Conservation (phyloP, 2,113 vertebrate genomes). For the Eulacestoma nigropectus region DNA sequence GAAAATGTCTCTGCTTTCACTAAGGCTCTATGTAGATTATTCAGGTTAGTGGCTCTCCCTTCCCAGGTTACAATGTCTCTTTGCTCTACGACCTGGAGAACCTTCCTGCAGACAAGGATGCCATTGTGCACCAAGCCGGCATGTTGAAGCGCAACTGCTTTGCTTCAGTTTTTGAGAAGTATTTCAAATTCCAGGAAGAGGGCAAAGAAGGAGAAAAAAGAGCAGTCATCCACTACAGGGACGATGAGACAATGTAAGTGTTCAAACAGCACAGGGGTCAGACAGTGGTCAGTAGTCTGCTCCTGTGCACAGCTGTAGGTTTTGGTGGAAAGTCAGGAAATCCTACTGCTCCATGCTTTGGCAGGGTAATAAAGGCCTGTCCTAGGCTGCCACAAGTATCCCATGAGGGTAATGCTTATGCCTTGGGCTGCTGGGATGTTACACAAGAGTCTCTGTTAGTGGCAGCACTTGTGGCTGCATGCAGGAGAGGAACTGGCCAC, state of each 20-base stretch:
- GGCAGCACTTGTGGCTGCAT: constrained; percentile 4
- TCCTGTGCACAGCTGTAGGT: neutral
- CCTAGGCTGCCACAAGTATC: neutral
- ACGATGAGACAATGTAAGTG: constrained; percentile 95
- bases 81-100: constrained; percentile 89
- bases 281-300: neutral
- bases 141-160: constrained; percentile 98
- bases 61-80: constrained; percentile 86
- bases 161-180: constrained; percentile 97
- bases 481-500: neutral
- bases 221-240: constrained; percentile 97
- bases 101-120: constrained; percentile 87
- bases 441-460: neutral
- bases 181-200: constrained; percentile 97
- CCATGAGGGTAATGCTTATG: neutral
- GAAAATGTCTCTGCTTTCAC: neutral
- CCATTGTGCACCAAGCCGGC: constrained; percentile 89
- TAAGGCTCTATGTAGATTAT: neutral
- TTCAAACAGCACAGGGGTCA: accelerated
- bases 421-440: neutral
- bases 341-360: neutral
- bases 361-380: neutral
- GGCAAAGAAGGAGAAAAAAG: constrained; percentile 93
- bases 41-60: neutral
- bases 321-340: neutral